A percentile compares a stretch with the other conserved stretches of the same genome.
These are phyloP conservation scores for Hydroisotoma schaefferi DNA, from an alignment of 2,888 invertebrate species.

Conservation along the genomic window DNA sequence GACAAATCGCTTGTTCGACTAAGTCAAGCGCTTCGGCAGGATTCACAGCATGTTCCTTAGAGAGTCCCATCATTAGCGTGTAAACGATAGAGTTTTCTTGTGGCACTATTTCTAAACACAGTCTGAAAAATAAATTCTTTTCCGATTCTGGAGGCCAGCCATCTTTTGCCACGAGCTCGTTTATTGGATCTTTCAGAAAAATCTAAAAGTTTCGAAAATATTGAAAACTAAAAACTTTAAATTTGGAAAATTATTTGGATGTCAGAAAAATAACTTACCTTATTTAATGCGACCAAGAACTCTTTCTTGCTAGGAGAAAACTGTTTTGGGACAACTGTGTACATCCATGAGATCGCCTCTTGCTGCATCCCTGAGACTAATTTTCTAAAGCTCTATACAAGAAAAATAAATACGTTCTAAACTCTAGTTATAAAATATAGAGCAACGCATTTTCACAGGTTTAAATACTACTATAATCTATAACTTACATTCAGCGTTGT, in stretches of 20 bases:
- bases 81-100: conserved; percentile 78
- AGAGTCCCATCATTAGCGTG: conserved; percentile 75
- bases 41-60: conserved; percentile 74
- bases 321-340: conserved; percentile 70
- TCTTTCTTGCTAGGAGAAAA: conserved; percentile 70
- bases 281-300: conserved; percentile 72
- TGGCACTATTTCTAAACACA: conserved; percentile 84
- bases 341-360: conserved; percentile 83
- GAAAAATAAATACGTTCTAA: not conserved
- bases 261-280: too few relatives aligned
- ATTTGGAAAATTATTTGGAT: too few relatives aligned
- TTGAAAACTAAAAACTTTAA: too few relatives aligned
- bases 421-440: not conserved
- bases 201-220: too few relatives aligned
- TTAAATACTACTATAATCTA: too few relatives aligned
- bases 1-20: conserved; percentile 75
- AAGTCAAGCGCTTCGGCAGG: conserved; percentile 82
- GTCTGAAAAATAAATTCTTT: conserved; percentile 68
- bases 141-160: conserved; percentile 89
- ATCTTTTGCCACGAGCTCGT: conserved; percentile 56
- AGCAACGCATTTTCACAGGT: too few relatives aligned
- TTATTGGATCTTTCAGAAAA: conserved; percentile 63
- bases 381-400: conserved; percentile 54
- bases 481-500: conserved; percentile 35
- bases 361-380: conserved; percentile 66